phyloP scores from a whole-genome alignment of 2,888 invertebrate genomes.

The Volucella bombylans region DNA sequence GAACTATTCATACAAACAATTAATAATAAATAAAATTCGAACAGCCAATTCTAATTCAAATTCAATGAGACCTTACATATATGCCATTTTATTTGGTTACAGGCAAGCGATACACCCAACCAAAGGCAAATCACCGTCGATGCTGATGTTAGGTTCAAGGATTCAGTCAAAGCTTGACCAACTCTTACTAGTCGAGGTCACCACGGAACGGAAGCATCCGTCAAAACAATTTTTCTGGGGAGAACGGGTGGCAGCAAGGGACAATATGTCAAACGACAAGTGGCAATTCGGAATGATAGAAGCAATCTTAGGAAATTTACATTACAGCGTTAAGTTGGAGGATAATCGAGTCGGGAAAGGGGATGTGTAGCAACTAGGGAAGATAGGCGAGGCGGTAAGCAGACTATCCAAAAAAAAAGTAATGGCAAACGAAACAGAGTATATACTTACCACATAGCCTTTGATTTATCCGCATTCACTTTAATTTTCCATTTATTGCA shows the following conservation, averaged over 20 bases:
- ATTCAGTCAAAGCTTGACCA: constrained; percentile 34
- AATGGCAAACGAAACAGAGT: neutral
- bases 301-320: too few relatives aligned
- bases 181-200: constrained; percentile 14
- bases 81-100: constrained; percentile 36
- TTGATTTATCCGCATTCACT: too few relatives aligned
- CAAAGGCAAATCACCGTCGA: constrained; percentile 21
- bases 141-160: constrained; percentile 26
- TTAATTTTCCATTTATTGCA: too few relatives aligned
- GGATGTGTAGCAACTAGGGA: too few relatives aligned
- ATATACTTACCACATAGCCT: too few relatives aligned
- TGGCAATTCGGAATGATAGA: neutral
- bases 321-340: too few relatives aligned
- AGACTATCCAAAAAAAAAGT: neutral
- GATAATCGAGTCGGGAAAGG: too few relatives aligned
- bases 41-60: constrained; percentile 18
- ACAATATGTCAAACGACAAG: constrained; percentile 21
- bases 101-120: constrained; percentile 8
- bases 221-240: constrained; percentile 9
- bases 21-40: too few relatives aligned
- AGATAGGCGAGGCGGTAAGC: neutral
- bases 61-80: constrained; percentile 22
- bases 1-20: too few relatives aligned
- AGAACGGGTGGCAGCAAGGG: constrained; percentile 27
- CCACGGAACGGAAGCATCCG: constrained; percentile 19